Percentiles rank a stretch among this genome's conserved stretches.
Evolutionary conservation across 2,888 invertebrate species (phyloP).

Genomic region (Nasonia oneida): DNA sequence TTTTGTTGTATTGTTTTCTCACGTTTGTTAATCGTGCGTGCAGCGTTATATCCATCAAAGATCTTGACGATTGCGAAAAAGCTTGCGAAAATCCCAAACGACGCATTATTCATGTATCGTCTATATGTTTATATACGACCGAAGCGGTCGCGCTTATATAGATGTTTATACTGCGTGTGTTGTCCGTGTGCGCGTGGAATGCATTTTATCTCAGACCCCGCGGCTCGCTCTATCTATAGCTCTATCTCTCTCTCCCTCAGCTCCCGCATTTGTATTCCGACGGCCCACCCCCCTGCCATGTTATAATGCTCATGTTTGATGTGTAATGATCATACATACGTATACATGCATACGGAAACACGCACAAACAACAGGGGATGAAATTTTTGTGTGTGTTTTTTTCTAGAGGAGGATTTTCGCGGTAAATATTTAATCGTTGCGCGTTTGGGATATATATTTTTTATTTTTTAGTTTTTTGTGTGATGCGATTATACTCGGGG

Average conservation of each 20-base stretch:
- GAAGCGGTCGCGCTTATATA: background rate
- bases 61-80: background rate
- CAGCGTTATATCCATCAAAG: background rate
- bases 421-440: background rate
- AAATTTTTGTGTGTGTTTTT: background rate
- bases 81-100: background rate
- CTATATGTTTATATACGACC: background rate
- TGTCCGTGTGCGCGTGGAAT: slow-evolving; percentile 47
- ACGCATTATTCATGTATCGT: background rate
- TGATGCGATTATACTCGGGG: too few relatives aligned
- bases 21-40: background rate
- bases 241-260: background rate
- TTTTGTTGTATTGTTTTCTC: background rate
- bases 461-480: background rate
- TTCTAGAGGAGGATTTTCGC: background rate
- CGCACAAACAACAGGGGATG: background rate
- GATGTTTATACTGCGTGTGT: background rate
- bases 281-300: background rate
- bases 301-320: slow-evolving; percentile 8
- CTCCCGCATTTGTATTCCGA: slow-evolving; percentile 33
- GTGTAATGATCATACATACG: background rate
- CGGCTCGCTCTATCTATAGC: slow-evolving; percentile 1
- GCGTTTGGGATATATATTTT: background rate
- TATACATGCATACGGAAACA: background rate
- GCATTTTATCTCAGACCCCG: slow-evolving; percentile 44